Percentiles rank a stretch among this genome's conserved stretches.
Conservation (phyloP, 2,797 vertebrate genomes). For the Fistularia tabacaria region DNA sequence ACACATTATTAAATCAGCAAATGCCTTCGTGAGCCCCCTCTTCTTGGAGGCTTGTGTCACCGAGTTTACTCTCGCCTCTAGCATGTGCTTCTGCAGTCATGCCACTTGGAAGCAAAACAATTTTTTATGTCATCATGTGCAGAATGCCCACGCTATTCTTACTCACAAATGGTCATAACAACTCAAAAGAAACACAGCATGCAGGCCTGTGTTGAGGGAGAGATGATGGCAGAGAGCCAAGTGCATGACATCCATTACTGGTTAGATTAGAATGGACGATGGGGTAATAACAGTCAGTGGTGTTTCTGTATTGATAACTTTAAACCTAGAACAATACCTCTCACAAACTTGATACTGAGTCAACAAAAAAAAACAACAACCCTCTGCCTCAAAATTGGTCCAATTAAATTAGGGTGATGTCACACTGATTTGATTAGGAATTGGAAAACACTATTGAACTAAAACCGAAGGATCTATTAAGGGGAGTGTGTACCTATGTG, state of each 20-base stretch:
- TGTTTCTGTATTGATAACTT: slow-evolving; percentile 44
- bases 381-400: slow-evolving; percentile 26
- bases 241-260: slow-evolving; percentile 60
- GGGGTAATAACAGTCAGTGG: slow-evolving; percentile 32
- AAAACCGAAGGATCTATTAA: slow-evolving; percentile 32
- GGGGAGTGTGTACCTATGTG: slow-evolving; percentile 34
- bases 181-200: slow-evolving; percentile 11
- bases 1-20: slow-evolving; percentile 46
- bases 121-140: slow-evolving; percentile 39
- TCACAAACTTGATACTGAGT: slow-evolving; percentile 38
- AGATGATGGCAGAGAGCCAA: slow-evolving; percentile 27
- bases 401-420: slow-evolving; percentile 59
- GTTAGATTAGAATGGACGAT: slow-evolving; percentile 35
- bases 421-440: slow-evolving; percentile 63
- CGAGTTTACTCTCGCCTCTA: slow-evolving; percentile 42
- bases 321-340: slow-evolving; percentile 51
- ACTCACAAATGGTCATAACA: slow-evolving; percentile 6
- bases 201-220: slow-evolving; percentile 9
- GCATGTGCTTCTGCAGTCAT: slow-evolving; percentile 31
- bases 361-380: slow-evolving; percentile 54
- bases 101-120: slow-evolving; percentile 40
- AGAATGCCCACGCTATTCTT: slow-evolving; percentile 24
- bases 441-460: slow-evolving; percentile 47
- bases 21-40: slow-evolving; percentile 22
- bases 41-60: slow-evolving; percentile 36